Base-by-base conservation (phyloP, 2,888 invertebrate genomes). In the Clepsis dumicolana region DNA sequence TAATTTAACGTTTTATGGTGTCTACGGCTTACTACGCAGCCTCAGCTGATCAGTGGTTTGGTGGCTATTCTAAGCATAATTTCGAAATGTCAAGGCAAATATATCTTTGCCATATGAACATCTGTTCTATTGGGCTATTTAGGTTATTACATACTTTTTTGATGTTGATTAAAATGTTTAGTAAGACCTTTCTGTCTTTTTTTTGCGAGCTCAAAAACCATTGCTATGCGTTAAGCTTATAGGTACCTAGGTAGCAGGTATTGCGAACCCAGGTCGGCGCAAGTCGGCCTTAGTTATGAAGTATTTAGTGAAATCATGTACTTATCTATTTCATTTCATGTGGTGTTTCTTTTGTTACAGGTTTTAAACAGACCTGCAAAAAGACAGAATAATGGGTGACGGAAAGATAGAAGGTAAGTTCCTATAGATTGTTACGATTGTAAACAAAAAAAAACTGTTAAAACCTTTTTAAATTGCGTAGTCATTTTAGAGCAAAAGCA, bases 361-460 rank as follows among this genome's bases (percentile, higher is more conserved):
- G 52, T 61, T 54, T 41, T 56, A 61, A 61, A n/a, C 2, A 38
- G 29, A 56, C 38, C n/a, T 38, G n/a, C 2, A 72, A 71, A 63
- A 72, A 74, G 60, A 48, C 64, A 66, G 44, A 59, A 79, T 73
- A 61, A 82, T 83, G 84, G 79, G 80, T 61, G 84, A 83, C 65
- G 68, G 72, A 59, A 84, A 84, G 73, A 79, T 83, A 73, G 84
- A 84, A 77, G 81, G 83, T 83, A 74, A 76, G 48, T 44, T 16
- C 16, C 38, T 38, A 38, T 38, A 12, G 8, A 14, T 35, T 3
- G n/a, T 5, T 48, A 48, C 8, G 18, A 21, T 10, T 4, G 21
- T 21, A 48, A 7, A 48, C 10, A 7, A 7, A 44, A 18, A 18
- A 4, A 48, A 48, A 21, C 12, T 2, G 8, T 18, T 21, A 21